Conservation (phyloP, 2,113 vertebrate species). For the Bujurquina vittata region DNA sequence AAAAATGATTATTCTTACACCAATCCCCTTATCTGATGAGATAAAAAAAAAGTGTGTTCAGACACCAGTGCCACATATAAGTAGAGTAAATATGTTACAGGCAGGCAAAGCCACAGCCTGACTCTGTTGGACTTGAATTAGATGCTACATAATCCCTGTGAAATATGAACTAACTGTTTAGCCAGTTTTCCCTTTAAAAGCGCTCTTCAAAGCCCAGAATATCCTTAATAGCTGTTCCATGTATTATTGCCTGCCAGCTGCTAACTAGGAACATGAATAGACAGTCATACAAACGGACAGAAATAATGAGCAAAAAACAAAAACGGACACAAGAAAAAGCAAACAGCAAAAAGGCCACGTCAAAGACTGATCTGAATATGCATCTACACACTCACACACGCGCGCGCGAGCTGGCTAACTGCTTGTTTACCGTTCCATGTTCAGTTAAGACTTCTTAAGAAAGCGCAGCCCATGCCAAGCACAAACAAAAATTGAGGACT, state of each 20-base stretch:
- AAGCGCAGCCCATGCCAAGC: constrained; percentile 16
- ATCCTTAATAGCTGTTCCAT: constrained; percentile 1
- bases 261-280: neutral
- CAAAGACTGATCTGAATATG: constrained; percentile 21
- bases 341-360: neutral
- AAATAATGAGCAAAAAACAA: neutral
- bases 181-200: constrained; percentile 6
- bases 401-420: constrained; percentile 9
- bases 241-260: constrained; percentile 1
- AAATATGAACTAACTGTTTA: constrained; percentile 8
- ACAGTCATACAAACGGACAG: neutral
- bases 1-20: neutral
- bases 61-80: neutral
- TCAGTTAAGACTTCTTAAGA: constrained; percentile 34
- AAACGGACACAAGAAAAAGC: neutral
- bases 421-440: constrained; percentile 36
- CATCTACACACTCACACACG: neutral
- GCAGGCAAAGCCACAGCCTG: neutral
- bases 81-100: constrained; percentile 2
- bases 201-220: neutral
- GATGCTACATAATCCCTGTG: neutral
- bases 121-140: neutral
- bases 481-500: constrained; percentile 42
- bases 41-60: neutral
- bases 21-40: neutral